Conservation (phyloP, 2,797 vertebrate species). For the Liasis olivaceus region DNA sequence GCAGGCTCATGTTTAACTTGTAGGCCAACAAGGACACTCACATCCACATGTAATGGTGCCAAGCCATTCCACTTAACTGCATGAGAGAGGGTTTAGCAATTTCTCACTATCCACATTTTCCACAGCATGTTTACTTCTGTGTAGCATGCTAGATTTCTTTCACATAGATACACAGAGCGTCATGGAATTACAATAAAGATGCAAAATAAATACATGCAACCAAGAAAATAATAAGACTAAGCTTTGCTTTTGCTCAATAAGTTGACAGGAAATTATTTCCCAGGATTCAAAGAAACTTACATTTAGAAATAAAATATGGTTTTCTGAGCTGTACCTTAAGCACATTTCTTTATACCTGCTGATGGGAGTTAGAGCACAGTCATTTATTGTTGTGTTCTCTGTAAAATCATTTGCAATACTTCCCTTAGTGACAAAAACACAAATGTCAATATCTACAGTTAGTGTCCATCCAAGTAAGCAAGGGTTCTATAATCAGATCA, state of each 20-base stretch:
- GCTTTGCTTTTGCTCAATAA: not conserved
- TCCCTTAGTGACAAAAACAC: constrained; percentile 25
- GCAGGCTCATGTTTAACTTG: too few species aligned
- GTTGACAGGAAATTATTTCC: not conserved
- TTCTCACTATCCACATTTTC: not conserved
- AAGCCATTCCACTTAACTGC: too few species aligned
- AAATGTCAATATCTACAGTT: constrained; percentile 8
- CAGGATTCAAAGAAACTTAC: constrained; percentile 1
- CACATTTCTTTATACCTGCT: not conserved
- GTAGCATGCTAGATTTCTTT: not conserved
- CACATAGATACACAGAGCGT: too few species aligned
- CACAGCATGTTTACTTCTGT: not conserved
- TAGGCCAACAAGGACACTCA: too few species aligned
- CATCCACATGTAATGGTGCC: too few species aligned
- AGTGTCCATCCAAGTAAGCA: not conserved
- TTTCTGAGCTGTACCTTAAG: not conserved
- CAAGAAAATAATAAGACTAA: not conserved
- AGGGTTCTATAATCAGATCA: constrained; percentile 23
- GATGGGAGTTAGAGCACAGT: not conserved
- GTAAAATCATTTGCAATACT: constrained; percentile 1
- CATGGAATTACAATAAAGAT: not conserved
- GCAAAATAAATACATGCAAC: not conserved
- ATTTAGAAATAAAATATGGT: not conserved
- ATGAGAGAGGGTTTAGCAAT: too few species aligned
- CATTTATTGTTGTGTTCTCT: not conserved